These are phyloP conservation scores for Hippopotamyrus pictus DNA, from an alignment of 2,797 vertebrate species.

Conservation along the genomic window DNA sequence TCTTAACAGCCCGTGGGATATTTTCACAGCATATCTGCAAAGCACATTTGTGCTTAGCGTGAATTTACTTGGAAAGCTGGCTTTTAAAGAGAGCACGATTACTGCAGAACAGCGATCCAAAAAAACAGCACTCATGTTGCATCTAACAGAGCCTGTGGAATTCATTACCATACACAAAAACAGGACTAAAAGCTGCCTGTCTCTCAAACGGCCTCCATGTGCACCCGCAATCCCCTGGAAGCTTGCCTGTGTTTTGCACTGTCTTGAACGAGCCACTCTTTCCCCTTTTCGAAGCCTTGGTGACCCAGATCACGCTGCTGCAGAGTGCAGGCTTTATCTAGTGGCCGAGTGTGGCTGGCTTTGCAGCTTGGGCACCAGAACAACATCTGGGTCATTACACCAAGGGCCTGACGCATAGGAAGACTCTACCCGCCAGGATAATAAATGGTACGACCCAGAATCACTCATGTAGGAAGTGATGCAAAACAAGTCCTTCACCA, in stretches of 20 bases:
- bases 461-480: background rate
- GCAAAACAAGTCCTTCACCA: background rate
- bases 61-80: background rate
- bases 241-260: background rate
- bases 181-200: background rate
- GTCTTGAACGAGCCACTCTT: conserved; percentile 10
- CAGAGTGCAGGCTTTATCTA: conserved; percentile 16
- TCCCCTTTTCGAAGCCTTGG: background rate
- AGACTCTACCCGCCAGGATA: background rate
- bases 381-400: background rate
- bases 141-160: conserved; percentile 6
- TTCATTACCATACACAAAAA: conserved; percentile 16
- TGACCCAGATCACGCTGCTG: conserved; percentile 15
- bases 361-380: background rate
- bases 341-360: background rate
- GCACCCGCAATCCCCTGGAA: background rate
- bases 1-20: background rate
- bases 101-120: background rate
- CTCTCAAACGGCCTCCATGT: background rate
- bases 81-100: background rate
- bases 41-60: background rate
- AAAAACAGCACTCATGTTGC: background rate
- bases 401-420: background rate
- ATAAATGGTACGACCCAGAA: background rate
- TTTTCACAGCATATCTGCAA: background rate